Conservation (phyloP, 2,113 vertebrate species). For the Malurus elegans region DNA sequence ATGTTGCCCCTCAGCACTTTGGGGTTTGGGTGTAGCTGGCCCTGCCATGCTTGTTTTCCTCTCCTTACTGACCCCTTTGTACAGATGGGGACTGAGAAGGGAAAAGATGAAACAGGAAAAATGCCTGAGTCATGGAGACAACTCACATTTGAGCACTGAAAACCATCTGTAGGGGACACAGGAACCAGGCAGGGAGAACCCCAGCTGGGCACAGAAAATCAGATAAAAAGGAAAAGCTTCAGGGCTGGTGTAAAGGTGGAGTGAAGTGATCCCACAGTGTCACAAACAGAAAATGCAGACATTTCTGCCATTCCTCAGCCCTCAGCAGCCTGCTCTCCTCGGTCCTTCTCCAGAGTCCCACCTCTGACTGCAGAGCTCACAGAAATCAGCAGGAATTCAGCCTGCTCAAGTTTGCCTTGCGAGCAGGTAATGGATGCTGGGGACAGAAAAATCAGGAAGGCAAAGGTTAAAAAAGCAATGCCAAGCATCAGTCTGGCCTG, state of each 20-base stretch:
- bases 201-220: neutral
- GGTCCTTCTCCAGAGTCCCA: neutral
- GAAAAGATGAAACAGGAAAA: neutral
- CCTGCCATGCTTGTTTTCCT: neutral
- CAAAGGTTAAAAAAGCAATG: neutral
- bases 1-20: neutral
- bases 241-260: neutral
- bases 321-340: neutral
- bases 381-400: neutral
- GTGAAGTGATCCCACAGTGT: fast-evolving
- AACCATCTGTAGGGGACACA: neutral
- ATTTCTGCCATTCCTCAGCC: constrained; percentile 47
- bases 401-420: neutral
- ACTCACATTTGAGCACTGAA: neutral
- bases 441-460: neutral
- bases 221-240: constrained; percentile 19
- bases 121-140: neutral
- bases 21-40: neutral
- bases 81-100: neutral
- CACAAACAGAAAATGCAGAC: constrained; percentile 5
- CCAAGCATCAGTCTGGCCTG: neutral
- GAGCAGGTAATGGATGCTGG: neutral
- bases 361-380: neutral
- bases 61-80: neutral
- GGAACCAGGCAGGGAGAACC: neutral